phyloP scores from a whole-genome alignment of 92 coral and sea anemone species.

The Galaxea fascicularis region DNA sequence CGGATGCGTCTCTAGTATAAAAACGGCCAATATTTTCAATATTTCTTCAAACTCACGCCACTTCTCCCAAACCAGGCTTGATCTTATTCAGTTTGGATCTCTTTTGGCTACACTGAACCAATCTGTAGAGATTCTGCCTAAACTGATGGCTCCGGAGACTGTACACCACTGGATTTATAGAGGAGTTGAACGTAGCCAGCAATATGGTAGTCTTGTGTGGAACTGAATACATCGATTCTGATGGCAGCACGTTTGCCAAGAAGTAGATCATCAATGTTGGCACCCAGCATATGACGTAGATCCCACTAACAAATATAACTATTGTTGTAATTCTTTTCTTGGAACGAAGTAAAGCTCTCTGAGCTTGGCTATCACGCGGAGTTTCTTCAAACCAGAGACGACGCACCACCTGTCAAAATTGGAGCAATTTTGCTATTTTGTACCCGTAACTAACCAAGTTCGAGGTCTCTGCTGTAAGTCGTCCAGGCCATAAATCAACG shows the following conservation, averaged over 20 bases:
- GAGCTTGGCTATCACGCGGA: not conserved
- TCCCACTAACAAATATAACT: slow-evolving; percentile 18
- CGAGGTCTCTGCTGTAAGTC: too few species aligned
- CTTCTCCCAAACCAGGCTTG: not conserved
- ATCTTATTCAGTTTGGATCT: not conserved
- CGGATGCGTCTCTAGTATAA: too few species aligned
- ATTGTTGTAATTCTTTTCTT: slow-evolving; percentile 29
- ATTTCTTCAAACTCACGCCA: too few species aligned
- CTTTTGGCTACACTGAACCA: not conserved
- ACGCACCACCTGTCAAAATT: slow-evolving; percentile 29
- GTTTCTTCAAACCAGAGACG: slow-evolving; percentile 24
- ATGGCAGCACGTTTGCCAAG: slow-evolving; percentile 38
- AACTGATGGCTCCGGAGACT: slow-evolving; percentile 37
- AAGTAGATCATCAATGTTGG: slow-evolving; percentile 43
- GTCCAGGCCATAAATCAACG: too few species aligned
- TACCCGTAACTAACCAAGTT: too few species aligned
- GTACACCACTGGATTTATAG: slow-evolving; percentile 39
- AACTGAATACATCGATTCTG: slow-evolving; percentile 43
- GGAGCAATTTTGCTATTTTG: not conserved
- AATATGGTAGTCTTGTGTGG: slow-evolving; percentile 32
- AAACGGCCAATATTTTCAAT: too few species aligned
- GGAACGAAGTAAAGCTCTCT: slow-evolving; percentile 28
- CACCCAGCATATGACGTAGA: slow-evolving; percentile 42
- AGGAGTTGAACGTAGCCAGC: slow-evolving; percentile 41
- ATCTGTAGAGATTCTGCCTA: slow-evolving; percentile 11